Evolutionary conservation across 2,888 invertebrate genomes (phyloP), one percentile per base, ranked within the genome.

Genomic region (Cosmia pyralina): DNA sequence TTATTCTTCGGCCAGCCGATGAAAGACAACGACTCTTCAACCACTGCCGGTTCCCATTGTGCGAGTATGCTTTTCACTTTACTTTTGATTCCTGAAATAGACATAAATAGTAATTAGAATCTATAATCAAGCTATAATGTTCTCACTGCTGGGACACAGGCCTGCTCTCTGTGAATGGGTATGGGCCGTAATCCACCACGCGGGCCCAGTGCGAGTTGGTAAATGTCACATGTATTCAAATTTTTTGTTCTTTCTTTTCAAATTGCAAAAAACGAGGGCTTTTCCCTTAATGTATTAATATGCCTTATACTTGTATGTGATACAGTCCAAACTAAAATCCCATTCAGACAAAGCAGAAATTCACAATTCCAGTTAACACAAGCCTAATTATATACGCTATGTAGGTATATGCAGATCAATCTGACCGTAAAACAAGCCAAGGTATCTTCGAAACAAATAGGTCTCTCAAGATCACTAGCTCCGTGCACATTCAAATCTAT

Each of bases 1-100:
- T 85, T 90, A 69, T 89, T 91, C 92, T 97, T 98, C 87, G 98
- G 97, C 91, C 98, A 97, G 86, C 98, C 98, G 63, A 99, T 97
- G 87, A 98, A 98, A 15, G 97, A 97, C 60, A 99, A 96, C 0
- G 98, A 98, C 90, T 99, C 98, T 90, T 99, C 98, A 0, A 99
- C 98, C 53, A 98, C 95, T 13, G 97, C 97, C 0, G 98, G 98
- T 90, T 99, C 98, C 98, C 99, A 99, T 4, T 99, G 96, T 66
- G 97, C 97, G 4, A 98, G 94, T 72, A 99, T 95, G 67, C 98
- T 98, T 79, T 98, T 97, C 0, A 98, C 98, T 96, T 98, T 98
- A 60, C 80, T 84, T 81, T 91, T 93, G 44, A 95, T 90, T 53
- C 86, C 95, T 95, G 87, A 7, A 90, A 81, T 41, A 60, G 15